These are phyloP conservation scores for Antheraea assamensis DNA, from an alignment of 2,888 invertebrate species.

Conservation along the genomic window DNA sequence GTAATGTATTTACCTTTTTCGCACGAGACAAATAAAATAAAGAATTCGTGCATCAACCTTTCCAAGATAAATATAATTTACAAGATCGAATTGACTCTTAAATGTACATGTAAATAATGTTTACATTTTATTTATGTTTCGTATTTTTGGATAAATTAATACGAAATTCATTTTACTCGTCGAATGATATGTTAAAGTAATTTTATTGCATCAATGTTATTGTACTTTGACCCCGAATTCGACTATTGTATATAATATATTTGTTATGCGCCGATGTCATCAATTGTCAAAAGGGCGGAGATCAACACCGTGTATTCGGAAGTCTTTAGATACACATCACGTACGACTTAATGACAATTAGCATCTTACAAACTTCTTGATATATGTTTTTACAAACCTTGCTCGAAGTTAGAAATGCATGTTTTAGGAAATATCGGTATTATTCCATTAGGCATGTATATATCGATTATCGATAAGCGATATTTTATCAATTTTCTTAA, in stretches of 20 bases:
- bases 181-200: neutral
- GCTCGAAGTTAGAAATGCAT: too few relatives aligned
- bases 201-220: neutral
- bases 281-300: too few relatives aligned
- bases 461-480: too few relatives aligned
- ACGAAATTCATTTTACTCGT: neutral
- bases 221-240: neutral
- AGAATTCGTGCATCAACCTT: neutral
- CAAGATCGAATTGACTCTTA: neutral
- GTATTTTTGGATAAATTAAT: neutral
- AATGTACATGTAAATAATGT: neutral
- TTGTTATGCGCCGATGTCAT: neutral
- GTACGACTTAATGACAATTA: too few relatives aligned
- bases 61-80: conserved; percentile 4
- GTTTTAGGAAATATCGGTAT: too few relatives aligned
- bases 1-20: neutral
- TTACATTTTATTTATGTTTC: neutral
- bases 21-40: conserved; percentile 10
- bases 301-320: too few relatives aligned
- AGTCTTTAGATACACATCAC: too few relatives aligned
- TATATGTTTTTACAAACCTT: too few relatives aligned
- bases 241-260: neutral
- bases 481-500: too few relatives aligned
- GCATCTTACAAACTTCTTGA: too few relatives aligned
- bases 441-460: too few relatives aligned